These are phyloP conservation scores for Urocitellus parryii DNA, from an alignment of 2,113 vertebrate species.

Conservation along the genomic window DNA sequence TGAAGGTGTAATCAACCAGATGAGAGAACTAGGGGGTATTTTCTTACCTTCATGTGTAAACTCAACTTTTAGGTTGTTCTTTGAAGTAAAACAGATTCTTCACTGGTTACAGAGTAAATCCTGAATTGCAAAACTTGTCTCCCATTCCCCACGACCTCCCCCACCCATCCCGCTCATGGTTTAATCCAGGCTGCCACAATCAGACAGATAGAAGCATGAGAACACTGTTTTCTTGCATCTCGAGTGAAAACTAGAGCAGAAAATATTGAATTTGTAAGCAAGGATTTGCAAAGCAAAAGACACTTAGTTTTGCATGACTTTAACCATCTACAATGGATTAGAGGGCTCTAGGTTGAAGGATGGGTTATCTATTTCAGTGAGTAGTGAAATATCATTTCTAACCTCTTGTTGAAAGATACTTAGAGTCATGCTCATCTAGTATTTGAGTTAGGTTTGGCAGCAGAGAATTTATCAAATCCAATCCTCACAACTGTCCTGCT, in stretches of 20 bases:
- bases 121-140: background rate
- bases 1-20: background rate
- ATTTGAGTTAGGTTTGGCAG: background rate
- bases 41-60: background rate
- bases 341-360: background rate
- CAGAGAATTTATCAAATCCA: background rate
- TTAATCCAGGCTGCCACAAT: background rate
- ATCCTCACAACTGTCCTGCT: background rate
- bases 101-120: background rate
- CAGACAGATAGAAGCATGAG: background rate
- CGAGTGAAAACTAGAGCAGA: background rate
- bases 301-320: background rate
- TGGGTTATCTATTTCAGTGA: background rate
- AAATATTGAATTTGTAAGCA: constrained; percentile 30
- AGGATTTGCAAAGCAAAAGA: background rate
- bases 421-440: background rate
- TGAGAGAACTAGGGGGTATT: background rate
- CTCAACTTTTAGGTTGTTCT: background rate
- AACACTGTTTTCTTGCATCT: background rate
- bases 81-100: background rate
- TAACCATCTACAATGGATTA: background rate
- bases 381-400: constrained; percentile 23
- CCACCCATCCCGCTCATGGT: too few species aligned
- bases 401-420: constrained; percentile 30
- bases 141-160: too few species aligned